Evolutionary conservation across 1,140 invertebrate genomes (phyloP), one percentile per base, ranked within the genome.

Genomic region (Aphaenogaster ashmeadi): DNA sequence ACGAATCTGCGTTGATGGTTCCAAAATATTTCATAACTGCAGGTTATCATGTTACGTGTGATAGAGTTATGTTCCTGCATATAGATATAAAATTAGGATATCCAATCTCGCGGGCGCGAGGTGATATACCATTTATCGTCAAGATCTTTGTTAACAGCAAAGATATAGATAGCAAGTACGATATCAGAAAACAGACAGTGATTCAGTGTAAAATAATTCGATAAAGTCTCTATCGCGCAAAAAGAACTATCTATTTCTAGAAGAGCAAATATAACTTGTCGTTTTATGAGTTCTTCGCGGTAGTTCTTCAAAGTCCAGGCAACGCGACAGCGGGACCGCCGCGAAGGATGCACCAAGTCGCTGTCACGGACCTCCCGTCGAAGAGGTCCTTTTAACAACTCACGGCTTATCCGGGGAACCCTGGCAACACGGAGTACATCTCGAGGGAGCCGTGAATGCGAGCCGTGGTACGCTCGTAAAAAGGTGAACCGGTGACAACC

Each of bases 401-500:
- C 83, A 33, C 64, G 56, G 8, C 74, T 84, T 75, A 89, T 87
- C 78, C 86, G 67, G 47, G 38, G 78, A 69, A 58, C 81, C 85
- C 54, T 47, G 64, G 50, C 77, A 58, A 71, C 66, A 69, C 66
- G 75, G 86, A 77, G 66, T 90, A 90, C 77, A 74, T 90, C 87
- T 90, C 83, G 89, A 74, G 87, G 75, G 83, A 60, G 74, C 89
- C 78, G 74, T 89, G 89, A 91, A 92, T 90, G 90, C 83, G 87
- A 92, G 90, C 83, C 75, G 69, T 81, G 86, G 74, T 71, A 86
- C 75, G 90, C 92, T 93, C 92, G 92, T 93, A 93, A 94, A 94
- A 90, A 92, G 90, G 75, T 90, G 90, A 88, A 83, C 86, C 91
- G 91, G 93, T 93, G 92, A 93, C 93, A 94, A 93, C 92, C 91